These are phyloP conservation scores for Calonectris borealis DNA, from an alignment of 2,113 vertebrate genomes.

Conservation along the genomic window DNA sequence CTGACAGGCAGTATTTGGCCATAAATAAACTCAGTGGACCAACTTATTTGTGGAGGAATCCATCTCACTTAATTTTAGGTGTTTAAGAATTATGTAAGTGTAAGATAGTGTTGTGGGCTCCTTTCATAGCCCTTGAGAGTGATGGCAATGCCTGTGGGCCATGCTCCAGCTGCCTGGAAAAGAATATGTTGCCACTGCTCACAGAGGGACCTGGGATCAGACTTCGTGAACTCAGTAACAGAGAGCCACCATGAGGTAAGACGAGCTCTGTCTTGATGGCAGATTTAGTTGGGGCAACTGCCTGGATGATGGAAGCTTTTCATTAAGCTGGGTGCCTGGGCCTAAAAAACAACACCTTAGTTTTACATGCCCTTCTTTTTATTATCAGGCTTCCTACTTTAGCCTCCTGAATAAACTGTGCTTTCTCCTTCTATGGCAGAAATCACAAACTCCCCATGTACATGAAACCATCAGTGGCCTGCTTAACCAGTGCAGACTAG, in stretches of 20 bases:
- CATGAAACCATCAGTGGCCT: background rate
- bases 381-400: background rate
- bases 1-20: background rate
- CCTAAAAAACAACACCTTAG: background rate
- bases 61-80: background rate
- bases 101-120: background rate
- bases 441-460: background rate
- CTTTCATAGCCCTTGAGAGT: background rate
- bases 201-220: background rate
- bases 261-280: background rate
- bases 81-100: background rate
- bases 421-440: background rate
- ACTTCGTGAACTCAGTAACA: background rate
- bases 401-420: background rate
- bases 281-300: background rate
- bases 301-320: background rate
- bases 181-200: background rate
- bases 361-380: background rate
- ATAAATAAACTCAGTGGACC: background rate
- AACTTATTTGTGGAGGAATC: background rate
- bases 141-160: background rate
- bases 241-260: background rate
- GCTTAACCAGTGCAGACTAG: background rate
- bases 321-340: background rate
- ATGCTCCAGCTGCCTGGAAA: background rate